A percentile compares a stretch with the other conserved stretches of the same genome.
phyloP scores from a whole-genome alignment of 2,113 vertebrate species.

The Alexandromys fortis region DNA sequence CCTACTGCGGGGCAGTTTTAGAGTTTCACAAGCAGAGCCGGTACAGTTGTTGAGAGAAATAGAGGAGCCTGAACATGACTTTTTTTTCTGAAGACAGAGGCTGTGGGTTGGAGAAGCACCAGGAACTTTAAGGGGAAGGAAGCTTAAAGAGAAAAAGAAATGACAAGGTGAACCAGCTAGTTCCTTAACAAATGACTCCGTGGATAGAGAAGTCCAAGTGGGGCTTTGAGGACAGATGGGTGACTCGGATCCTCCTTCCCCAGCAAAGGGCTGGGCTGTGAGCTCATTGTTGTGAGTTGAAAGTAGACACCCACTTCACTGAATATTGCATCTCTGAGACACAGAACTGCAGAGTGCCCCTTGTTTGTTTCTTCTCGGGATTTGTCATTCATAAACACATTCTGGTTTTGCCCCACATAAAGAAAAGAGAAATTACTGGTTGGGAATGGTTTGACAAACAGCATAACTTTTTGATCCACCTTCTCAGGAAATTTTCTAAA shows the following conservation, averaged over 20 bases:
- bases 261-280: no score
- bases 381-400: not conserved
- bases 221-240: not conserved
- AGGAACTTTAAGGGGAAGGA: not conserved
- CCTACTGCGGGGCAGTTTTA: not conserved
- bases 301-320: not conserved
- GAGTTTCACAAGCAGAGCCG: not conserved
- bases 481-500: not conserved
- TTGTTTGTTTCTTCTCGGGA: not conserved
- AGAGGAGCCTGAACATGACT: not conserved
- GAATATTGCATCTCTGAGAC: not conserved
- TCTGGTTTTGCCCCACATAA: not conserved
- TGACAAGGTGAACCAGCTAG: not conserved
- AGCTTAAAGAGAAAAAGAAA: slow-evolving; percentile 11
- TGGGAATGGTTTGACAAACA: not conserved
- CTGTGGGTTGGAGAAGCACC: no score
- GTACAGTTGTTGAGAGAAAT: not conserved
- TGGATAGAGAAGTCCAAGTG: not conserved
- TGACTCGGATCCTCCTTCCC: not conserved
- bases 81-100: not conserved
- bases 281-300: not conserved
- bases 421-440: not conserved
- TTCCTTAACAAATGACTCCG: not conserved
- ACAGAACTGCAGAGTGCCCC: no score
- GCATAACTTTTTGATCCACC: not conserved